Conservation (phyloP, 2,113 vertebrate genomes). For the Eonycteris spelaea region DNA sequence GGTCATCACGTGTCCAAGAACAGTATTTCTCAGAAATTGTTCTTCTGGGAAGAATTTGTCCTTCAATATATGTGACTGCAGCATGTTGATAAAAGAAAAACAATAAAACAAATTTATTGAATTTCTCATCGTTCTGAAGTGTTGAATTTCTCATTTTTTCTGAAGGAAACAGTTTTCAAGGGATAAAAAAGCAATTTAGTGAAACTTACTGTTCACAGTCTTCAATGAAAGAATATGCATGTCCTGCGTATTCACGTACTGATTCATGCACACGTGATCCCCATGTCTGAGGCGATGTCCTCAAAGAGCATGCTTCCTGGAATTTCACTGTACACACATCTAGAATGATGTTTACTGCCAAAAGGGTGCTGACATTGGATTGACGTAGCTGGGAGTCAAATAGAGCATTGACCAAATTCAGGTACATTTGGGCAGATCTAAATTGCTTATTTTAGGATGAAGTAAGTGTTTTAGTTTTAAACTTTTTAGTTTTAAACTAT, state of each 20-base stretch:
- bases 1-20: slow-evolving; percentile 58
- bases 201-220: background rate
- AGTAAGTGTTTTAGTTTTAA: background rate
- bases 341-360: background rate
- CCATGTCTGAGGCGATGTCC: background rate
- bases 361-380: background rate
- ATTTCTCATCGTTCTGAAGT: slow-evolving; percentile 12
- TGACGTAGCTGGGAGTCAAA: background rate
- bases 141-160: background rate
- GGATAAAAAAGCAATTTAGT: background rate
- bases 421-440: background rate
- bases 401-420: background rate
- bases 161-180: background rate
- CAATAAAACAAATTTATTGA: background rate
- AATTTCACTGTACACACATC: background rate
- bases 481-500: background rate
- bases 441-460: background rate
- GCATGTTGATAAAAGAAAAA: slow-evolving; percentile 54
- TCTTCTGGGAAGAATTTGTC: slow-evolving; percentile 75
- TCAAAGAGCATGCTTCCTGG: background rate
- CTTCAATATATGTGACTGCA: slow-evolving; percentile 61
- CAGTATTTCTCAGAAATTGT: slow-evolving; percentile 71
- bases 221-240: background rate
- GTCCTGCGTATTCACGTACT: background rate
- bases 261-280: no score